These are phyloP conservation scores for Musca domestica DNA, from an alignment of 1,140 invertebrate species.

Conservation along the genomic window DNA sequence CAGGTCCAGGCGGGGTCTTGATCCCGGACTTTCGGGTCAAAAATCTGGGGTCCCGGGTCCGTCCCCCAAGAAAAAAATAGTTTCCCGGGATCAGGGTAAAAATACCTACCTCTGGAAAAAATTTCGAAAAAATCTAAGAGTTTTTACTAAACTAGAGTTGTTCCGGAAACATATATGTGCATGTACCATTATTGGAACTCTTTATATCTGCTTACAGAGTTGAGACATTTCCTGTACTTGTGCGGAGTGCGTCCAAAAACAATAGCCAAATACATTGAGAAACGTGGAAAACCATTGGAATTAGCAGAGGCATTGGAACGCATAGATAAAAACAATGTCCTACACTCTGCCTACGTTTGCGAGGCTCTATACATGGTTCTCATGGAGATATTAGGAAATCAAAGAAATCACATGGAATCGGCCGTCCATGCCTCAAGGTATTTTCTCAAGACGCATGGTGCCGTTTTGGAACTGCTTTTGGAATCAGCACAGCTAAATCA, in stretches of 20 bases:
- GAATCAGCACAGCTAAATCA: slow-evolving; percentile 64
- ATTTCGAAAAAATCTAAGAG: too few relatives aligned
- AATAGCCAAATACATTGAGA: slow-evolving; percentile 64
- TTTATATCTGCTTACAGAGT: slow-evolving; percentile 51
- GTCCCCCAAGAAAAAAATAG: too few relatives aligned
- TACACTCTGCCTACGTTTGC: slow-evolving; percentile 58
- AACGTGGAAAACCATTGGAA: slow-evolving; percentile 66
- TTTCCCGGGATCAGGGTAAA: too few relatives aligned
- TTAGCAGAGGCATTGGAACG: slow-evolving; percentile 60
- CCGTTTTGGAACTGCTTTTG: slow-evolving; percentile 65
- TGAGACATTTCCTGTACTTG: slow-evolving; percentile 59
- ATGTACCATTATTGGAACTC: neutral
- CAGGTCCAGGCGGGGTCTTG: too few relatives aligned
- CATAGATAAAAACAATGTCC: slow-evolving; percentile 59
- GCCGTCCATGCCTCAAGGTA: slow-evolving; percentile 65
- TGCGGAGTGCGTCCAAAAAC: slow-evolving; percentile 52
- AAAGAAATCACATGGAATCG: slow-evolving; percentile 59
- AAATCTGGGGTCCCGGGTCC: too few relatives aligned
- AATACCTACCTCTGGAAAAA: too few relatives aligned
- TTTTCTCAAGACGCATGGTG: slow-evolving; percentile 66
- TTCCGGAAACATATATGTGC: neutral
- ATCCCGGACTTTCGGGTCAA: too few relatives aligned
- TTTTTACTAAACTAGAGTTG: too few relatives aligned
- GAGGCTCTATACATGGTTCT: slow-evolving; percentile 65
- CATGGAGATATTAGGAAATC: slow-evolving; percentile 63